Evolutionary conservation across 2,113 vertebrate species (phyloP).

Genomic region (Proteles cristata): DNA sequence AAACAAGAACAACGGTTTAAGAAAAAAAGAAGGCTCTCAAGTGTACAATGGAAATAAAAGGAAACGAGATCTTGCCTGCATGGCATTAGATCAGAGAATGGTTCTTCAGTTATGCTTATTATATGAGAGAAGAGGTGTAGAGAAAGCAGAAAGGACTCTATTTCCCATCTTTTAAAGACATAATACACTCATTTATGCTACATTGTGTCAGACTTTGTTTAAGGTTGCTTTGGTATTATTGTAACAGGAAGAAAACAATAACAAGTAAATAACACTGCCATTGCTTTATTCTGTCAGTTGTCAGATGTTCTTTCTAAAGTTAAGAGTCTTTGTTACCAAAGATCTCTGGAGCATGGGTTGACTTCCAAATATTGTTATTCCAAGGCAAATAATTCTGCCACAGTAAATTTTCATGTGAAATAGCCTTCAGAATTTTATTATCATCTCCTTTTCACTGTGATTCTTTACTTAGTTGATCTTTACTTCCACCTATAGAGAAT

Average conservation of each 20-base stretch:
- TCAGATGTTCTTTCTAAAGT: slow-evolving; percentile 1
- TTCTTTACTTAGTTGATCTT: background rate
- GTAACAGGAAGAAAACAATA: background rate
- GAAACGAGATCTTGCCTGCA: background rate
- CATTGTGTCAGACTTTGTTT: background rate
- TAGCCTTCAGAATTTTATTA: background rate
- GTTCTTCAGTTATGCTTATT: background rate
- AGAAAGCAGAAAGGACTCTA: background rate
- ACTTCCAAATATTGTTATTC: background rate
- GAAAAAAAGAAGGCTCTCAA: background rate
- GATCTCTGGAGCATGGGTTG: background rate
- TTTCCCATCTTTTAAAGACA: background rate
- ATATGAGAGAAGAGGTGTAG: background rate
- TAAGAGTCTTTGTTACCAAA: background rate
- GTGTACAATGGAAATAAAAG: background rate
- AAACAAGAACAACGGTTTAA: background rate
- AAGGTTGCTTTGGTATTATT: background rate
- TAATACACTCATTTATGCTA: background rate
- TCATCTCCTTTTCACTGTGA: background rate
- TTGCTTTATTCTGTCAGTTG: slow-evolving; percentile 41
- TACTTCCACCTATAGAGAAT: background rate
- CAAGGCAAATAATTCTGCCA: background rate
- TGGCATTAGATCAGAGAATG: background rate
- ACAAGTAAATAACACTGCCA: background rate
- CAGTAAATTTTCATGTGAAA: background rate